These are phyloP conservation scores for Esperia sulphurella DNA, from an alignment of 2,888 invertebrate species.

Conservation along the genomic window DNA sequence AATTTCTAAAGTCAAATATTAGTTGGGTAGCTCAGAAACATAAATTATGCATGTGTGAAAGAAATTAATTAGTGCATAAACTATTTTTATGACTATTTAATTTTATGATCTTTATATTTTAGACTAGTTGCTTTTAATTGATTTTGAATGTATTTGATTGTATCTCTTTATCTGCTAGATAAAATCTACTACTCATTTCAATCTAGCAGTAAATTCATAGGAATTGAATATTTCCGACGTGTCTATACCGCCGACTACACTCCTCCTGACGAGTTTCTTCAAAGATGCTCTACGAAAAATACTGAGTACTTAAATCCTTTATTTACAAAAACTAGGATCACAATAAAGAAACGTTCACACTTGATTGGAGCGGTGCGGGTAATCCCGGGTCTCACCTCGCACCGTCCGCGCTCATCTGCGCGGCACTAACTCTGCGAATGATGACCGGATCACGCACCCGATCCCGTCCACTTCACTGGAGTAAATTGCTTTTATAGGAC, in stretches of 20 bases:
- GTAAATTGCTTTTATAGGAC: slow-evolving; percentile 10
- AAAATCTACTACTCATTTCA: too few species aligned
- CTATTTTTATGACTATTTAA: background rate
- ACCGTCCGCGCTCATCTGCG: slow-evolving; percentile 16
- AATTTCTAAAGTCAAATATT: too few species aligned
- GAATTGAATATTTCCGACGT: too few species aligned
- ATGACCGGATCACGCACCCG: slow-evolving; percentile 30
- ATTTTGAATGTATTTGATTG: slow-evolving; percentile 9
- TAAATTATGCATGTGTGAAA: background rate
- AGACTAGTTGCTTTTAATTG: background rate
- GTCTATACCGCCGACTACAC: too few species aligned
- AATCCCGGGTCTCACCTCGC: slow-evolving; percentile 20
- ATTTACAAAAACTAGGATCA: slow-evolving; percentile 11
- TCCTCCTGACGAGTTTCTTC: too few species aligned
- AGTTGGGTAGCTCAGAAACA: too few species aligned
- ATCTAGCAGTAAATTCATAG: too few species aligned
- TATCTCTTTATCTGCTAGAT: slow-evolving; percentile 6
- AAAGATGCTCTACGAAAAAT: too few species aligned
- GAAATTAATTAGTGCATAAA: background rate
- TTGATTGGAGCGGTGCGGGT: slow-evolving; percentile 23
- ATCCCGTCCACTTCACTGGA: slow-evolving; percentile 16
- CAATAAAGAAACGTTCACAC: slow-evolving; percentile 32
- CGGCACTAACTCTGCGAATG: slow-evolving; percentile 30
- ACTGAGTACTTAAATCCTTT: too few species aligned
- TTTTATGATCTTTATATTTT: slow-evolving; percentile 6